These are phyloP conservation scores for Mellivora capensis DNA, from an alignment of 2,113 vertebrate species.

Conservation along the genomic window DNA sequence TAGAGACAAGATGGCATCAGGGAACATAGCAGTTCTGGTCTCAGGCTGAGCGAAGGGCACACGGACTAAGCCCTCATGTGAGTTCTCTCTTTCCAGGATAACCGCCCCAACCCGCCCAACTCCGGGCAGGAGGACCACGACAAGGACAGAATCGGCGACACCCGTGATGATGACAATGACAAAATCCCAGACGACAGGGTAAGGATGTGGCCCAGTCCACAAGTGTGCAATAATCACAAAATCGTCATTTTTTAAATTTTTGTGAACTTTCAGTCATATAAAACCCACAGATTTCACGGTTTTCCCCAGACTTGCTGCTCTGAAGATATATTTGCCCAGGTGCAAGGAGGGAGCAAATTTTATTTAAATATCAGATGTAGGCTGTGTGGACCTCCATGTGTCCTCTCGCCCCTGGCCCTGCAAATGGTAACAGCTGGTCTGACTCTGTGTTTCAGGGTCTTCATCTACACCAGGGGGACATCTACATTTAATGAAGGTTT, in stretches of 20 bases:
- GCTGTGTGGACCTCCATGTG: background rate
- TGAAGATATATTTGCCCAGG: background rate
- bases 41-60: too few species aligned
- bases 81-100: too few species aligned
- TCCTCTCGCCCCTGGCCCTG: background rate
- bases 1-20: too few species aligned
- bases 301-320: background rate
- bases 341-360: background rate
- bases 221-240: background rate
- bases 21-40: too few species aligned
- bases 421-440: background rate
- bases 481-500: background rate
- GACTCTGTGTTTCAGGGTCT: background rate
- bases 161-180: too few species aligned
- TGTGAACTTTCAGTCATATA: background rate
- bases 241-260: background rate
- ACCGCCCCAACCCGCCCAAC: too few species aligned
- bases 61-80: too few species aligned
- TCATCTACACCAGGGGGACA: background rate
- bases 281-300: background rate
- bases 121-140: too few species aligned
- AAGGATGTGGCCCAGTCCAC: too few species aligned
- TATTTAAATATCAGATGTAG: background rate
- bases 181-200: too few species aligned
- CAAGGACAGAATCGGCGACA: too few species aligned